Base-by-base conservation (phyloP, 1,140 invertebrate genomes). In the Brevipalpus yothersi region DNA sequence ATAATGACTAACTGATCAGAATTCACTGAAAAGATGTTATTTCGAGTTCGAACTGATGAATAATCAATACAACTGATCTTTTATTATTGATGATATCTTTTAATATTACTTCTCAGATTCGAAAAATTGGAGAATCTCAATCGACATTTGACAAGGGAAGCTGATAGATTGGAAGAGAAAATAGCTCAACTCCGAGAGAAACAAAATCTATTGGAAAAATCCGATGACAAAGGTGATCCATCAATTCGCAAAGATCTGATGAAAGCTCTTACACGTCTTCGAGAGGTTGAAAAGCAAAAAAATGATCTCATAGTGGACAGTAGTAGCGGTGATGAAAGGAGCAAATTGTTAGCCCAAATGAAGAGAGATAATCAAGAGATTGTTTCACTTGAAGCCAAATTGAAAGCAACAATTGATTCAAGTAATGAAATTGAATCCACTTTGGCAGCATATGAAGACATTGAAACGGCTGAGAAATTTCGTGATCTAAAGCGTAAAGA, bases 281-380 rank as follows among this genome's bases (percentile, higher is more conserved):
- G 59, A 41, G 12, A 60, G 15, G 21, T 63, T 15, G 62, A 63
- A 21, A 61, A 57, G 15, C 62, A 63, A 49, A 49, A 51, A n/a
- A 58, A 60, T 41, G 55, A 63, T 41, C 43, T 63, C 23, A 15
- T 55, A 40, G 40, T 17, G 42, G 55, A 54, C 13, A 41, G 41
- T 7, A 61, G 21, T 55, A 47, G 12, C 1, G 53, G 41, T 15
- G 60, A 61, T 55, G 59, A 63, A 49, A 55, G 62, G 15, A 41
- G 31, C 12, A 23, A 41, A 43, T 42, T 63, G 12, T 10, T 63
- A 13, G 62, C 62, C 2, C 62, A 63, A 49, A 56, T 63, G 11
- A 61, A 61, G 53, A 13, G 62, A 13, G 62, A 63, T 53, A 63
- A 63, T 42, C 41, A 58, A 40, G 55, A 60, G 41, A 63, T 63